Evolutionary conservation across 2,113 vertebrate species (phyloP), one percentile per base, ranked within the genome.

Genomic region (Triplophysa dalaica): DNA sequence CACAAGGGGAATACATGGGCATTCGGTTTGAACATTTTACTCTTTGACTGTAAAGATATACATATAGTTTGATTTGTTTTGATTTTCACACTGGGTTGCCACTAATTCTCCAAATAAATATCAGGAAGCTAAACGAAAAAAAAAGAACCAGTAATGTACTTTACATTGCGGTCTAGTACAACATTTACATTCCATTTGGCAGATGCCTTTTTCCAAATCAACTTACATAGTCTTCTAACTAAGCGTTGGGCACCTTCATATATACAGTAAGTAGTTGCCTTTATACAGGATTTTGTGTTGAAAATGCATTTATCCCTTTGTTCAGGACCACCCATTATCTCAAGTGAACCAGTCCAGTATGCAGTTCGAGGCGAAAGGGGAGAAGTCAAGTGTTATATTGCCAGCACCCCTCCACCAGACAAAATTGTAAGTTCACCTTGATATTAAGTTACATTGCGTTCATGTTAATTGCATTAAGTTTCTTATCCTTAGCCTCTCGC

Each of bases 321-420:
- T 67, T 0, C 93, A 99, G 98, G 98, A 62, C 97, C 98, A 0
- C 98, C 98, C 63, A 97, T 98, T 83, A 99, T 99, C 93, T 99
- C 98, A 90, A 99, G 98, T 87, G 96, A 97, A 0, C 93, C 98
- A 26, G 96, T 94, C 0, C 98, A 99, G 90, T 95, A 98, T 0
- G 97, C 98, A 13, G 92, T 95, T 60, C 94, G 97, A 0, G 97
- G 98, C 4, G 96, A 99, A 90, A 94, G 95, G 26, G 98, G 96
- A 48, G 96, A 98, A 89, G 96, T 99, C 89, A 98, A 97, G 82
- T 99, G 98, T 80, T 98, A 96, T 91, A 99, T 98, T 76, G 95
- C 96, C 82, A 99, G 98, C 87, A 98, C 96, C 0, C 98, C 97
- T 0, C 95, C 96, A 0, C 98, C 98, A 0, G 97, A 99, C 89